Base-by-base conservation (phyloP, 2,888 invertebrate species). In the Acronicta leporina region DNA sequence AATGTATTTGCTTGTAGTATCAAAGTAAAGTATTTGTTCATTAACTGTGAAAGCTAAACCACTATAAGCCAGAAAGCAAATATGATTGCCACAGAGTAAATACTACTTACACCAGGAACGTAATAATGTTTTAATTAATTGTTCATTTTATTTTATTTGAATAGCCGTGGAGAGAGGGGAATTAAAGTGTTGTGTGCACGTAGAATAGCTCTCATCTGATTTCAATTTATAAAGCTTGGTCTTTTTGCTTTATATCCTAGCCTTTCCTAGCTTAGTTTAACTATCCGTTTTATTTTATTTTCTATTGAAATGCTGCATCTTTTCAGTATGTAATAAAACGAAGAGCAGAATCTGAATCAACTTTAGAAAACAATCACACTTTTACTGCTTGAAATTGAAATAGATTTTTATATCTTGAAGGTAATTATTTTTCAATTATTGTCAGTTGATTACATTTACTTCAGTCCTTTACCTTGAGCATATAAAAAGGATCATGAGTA, bases 101-200 rank as follows among this genome's bases (percentile, higher is more conserved):
- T 62, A 75, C 30, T 56, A 41, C 43, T 70, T 48, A 56, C 40
- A 54, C 56, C n/a, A 30, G 25, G 30, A 56, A 58, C 15, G 25
- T 63, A 41, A 44, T 47, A 40, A 49, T 71, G 41, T 45, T 52
- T 70, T 45, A 43, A 70, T 55, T 43, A 56, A 41, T 47, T 50
- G 33, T 30, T 40, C 1, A 40, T 53, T 40, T 53, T 45, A 52
- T 51, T 64, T 33, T 16, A 61, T 48, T 62, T 53, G 25, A 4
- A 1, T 6, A 30, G 14, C n/a, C n/a, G n/a, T 10, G 30, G 27
- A 45, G 15, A 33, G 46, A 13, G 25, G 14, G 46, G 30, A 16
- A 33, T 15, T 33, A 15, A 11, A 27, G 33, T 30, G 15, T 46
- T 46, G 25, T 11, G 10, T 46, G 45, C 27, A n/a, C 25, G 8